A percentile compares a stretch with the other conserved stretches of the same genome.
phyloP scores from a whole-genome alignment of 1,140 invertebrate species.

The Pseudomyrmex cubaensis region DNA sequence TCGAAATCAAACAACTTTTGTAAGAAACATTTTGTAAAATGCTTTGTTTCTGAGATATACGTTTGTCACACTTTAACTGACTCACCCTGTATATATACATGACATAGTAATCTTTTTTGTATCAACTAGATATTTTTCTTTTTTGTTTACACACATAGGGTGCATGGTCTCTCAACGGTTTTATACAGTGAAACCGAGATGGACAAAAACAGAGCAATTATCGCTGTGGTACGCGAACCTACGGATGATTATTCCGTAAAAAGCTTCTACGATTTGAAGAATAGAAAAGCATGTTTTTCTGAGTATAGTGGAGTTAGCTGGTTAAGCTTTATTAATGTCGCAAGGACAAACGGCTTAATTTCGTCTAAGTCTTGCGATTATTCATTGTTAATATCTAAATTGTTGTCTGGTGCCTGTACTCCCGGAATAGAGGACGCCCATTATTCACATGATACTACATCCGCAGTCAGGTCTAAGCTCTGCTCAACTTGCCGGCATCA shows the following conservation, averaged over 20 bases:
- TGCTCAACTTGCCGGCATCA: constrained; percentile 70
- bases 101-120: no score
- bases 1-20: no score
- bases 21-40: no score
- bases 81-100: no score
- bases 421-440: constrained; percentile 86
- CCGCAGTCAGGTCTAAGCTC: constrained; percentile 54
- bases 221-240: constrained; percentile 86
- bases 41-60: no score
- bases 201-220: constrained; percentile 81
- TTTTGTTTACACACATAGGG: constrained; percentile 78
- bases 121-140: background rate
- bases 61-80: background rate
- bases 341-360: constrained; percentile 83
- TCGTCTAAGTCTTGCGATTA: constrained; percentile 86
- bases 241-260: constrained; percentile 79
- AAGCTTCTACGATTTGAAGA: constrained; percentile 86
- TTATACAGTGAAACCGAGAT: constrained; percentile 85
- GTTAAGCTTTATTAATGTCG: constrained; percentile 86
- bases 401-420: constrained; percentile 86
- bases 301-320: constrained; percentile 88
- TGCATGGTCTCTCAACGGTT: constrained; percentile 86
- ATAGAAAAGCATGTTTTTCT: constrained; percentile 88
- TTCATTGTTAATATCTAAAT: constrained; percentile 85
- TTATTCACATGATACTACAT: constrained; percentile 37